Percentiles rank a stretch among this genome's conserved stretches.
These are phyloP conservation scores for Diadema setosum DNA, from an alignment of 35 echinoderm and acorn worm species.

Conservation along the genomic window DNA sequence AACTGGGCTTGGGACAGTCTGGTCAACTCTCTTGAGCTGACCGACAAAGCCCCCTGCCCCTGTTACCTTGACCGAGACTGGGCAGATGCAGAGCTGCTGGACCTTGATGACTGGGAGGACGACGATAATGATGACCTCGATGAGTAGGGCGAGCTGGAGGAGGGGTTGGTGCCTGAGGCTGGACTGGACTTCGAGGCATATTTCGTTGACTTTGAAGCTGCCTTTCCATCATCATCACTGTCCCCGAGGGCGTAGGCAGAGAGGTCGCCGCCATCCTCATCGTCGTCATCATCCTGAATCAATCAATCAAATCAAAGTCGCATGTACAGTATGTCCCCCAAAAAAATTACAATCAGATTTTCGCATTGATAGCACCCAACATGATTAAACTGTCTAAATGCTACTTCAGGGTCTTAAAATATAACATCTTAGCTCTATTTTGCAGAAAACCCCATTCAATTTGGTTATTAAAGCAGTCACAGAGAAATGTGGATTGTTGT, in stretches of 20 bases:
- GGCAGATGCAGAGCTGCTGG: constrained; percentile 17
- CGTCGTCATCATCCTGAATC: not conserved
- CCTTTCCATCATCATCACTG: not conserved
- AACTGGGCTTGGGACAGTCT: not conserved
- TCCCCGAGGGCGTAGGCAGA: not conserved
- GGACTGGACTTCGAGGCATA: not conserved
- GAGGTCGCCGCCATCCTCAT: constrained; percentile 24
- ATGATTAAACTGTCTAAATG: not conserved
- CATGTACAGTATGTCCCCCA: not conserved
- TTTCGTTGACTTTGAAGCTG: not conserved
- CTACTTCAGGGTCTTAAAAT: not conserved
- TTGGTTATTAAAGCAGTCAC: too few species aligned
- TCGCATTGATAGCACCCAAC: too few species aligned
- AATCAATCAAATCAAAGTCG: not conserved
- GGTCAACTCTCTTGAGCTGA: not conserved
- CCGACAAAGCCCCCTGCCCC: not conserved
- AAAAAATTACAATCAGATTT: not conserved
- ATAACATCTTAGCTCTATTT: not conserved
- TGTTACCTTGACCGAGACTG: constrained; percentile 34
- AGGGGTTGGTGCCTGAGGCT: not conserved
- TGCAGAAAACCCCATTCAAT: not conserved
- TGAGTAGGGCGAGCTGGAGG: not conserved
- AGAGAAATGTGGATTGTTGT: too few species aligned
- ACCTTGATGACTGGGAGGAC: constrained; percentile 12
- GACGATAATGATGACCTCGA: not conserved